Evolutionary conservation across 2,113 vertebrate species (phyloP), one percentile per base, ranked within the genome.

Genomic region (Callaeas wilsoni): DNA sequence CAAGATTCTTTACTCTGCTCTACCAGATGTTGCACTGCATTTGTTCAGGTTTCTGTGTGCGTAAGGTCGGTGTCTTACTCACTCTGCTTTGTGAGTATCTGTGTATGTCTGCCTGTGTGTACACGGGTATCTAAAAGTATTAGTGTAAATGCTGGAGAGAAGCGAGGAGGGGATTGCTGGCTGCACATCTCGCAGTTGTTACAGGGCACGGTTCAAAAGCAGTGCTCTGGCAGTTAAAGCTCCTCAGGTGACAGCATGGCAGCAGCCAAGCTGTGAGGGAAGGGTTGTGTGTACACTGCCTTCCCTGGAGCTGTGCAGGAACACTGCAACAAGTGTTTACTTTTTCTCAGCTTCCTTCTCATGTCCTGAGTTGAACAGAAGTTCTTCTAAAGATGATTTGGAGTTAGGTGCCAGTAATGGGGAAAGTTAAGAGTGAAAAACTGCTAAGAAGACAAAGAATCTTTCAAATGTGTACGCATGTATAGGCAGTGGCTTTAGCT

Each of bases 71-170:
- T 41, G 60, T 47, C 68, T 65, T 76, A 29, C 14, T 22, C 37
- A 12, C 60, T 69, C 10, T 62, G 39, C 35, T 59, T 64, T 1
- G 4, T 53, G 3, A 42, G 2, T 53, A 5, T 42, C 20, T 56
- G 1, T 62, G 9, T 35, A 2, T 16, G 9, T 59, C 12, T 82
- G 10, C 35, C 12, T 47, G 10, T 73, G 17, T 42, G 1, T 33
- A 4, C n/a, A n/a, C 47, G 1, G 20, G 8, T 80, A 7, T 44
- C 2, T 33, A 4, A n/a, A 17, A 5, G 3, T 42, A 1, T 30
- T 49, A 9, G 23, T 75, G 0, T 42, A 55, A 55, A 52, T 30
- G 26, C 4, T 81, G 33, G 33, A 21, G 42, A 59, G 6, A 13
- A n/a, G 23, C 16, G 33, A 35, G 55, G 27, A 39, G 60, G 27